Base-by-base conservation (phyloP, 2,888 invertebrate genomes). In the Pediacus dermestoides region DNA sequence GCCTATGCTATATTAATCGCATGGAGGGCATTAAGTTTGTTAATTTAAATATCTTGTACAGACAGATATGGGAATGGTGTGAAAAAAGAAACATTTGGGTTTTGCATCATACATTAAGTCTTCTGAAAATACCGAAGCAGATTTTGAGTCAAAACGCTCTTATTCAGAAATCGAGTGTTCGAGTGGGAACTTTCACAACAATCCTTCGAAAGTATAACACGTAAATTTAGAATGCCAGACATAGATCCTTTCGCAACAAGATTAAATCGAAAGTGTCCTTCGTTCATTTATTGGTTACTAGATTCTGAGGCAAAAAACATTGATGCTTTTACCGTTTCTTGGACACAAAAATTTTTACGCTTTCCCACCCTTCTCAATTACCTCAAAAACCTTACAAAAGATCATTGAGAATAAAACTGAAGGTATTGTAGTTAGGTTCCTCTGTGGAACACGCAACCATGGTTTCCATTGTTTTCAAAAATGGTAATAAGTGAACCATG, bases 361-460 rank as follows among this genome's bases (percentile, higher is more conserved):
- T 4, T 44, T 42, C 25, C 37, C 41, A 3, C 44, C 57, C 2
- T 61, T 61, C 42, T 40, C 51, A 1, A 12, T 58, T 3, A 47
- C 63, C 15, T 30, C 52, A 15, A 55, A 37, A 43, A 38, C 44
- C 1, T 12, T 65, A 10, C 36, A 48, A 31, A 63, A 64, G 43
- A 60, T 64, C 18, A 46, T 44, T 9, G 16, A 26, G 2, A 58
- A 65, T 15, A 48, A 43, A 28, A 55, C 61, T 2, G 35, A 33
- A 13, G 60, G 58, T 2, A 55, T 63, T 15, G 28, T 63, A 8
- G 55, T 62, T n/a, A n/a, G 2, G 56, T 58, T 6, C 60, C 55
- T 8, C 16, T 39, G 4, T 63, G 52, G 58, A 44, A 46, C 22
- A 39, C 44, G 2, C 59, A 61, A 36, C 51, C 56, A 1, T 62